These are phyloP conservation scores for Hoplodrina ambigua DNA, from an alignment of 2,888 invertebrate species.

Conservation along the genomic window DNA sequence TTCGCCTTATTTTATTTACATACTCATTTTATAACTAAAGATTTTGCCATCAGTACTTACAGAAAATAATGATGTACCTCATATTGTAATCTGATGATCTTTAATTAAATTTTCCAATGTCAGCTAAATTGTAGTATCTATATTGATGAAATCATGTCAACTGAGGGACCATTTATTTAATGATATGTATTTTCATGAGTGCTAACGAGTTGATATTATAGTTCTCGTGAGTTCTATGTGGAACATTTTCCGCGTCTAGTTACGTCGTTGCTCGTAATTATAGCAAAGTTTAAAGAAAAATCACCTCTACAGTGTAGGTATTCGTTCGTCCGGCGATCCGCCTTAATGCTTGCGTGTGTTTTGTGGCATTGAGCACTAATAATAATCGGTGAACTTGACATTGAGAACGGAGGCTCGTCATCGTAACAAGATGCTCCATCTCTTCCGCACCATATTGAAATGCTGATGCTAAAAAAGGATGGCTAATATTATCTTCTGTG, in stretches of 20 bases:
- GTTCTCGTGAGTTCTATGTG: conserved; percentile 28
- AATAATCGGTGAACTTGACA: conserved; percentile 91
- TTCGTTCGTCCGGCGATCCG: conserved; percentile 75
- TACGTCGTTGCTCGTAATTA: conserved; percentile 54
- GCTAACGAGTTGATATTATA: conserved; percentile 23
- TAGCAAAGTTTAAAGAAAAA: conserved; percentile 62
- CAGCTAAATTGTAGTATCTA: neutral
- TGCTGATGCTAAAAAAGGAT: conserved; percentile 79
- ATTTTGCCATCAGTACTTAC: neutral
- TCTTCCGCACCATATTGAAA: conserved; percentile 75
- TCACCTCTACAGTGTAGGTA: conserved; percentile 64
- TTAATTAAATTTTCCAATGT: neutral
- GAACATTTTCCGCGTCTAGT: conserved; percentile 41
- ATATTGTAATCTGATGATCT: too few relatives aligned
- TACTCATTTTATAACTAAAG: conserved; percentile 1
- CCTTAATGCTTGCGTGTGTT: conserved; percentile 86
- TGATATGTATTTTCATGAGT: conserved; percentile 16
- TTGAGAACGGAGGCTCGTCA: conserved; percentile 90
- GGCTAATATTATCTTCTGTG: conserved; percentile 81
- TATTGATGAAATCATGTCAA: conserved; percentile 1
- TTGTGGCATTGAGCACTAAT: conserved; percentile 90
- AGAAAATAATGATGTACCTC: neutral
- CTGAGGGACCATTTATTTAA: conserved; percentile 11
- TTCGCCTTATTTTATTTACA: neutral
- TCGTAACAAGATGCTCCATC: conserved; percentile 83